Conservation (phyloP, 1,140 invertebrate genomes). For the Hylaeus volcanicus region DNA sequence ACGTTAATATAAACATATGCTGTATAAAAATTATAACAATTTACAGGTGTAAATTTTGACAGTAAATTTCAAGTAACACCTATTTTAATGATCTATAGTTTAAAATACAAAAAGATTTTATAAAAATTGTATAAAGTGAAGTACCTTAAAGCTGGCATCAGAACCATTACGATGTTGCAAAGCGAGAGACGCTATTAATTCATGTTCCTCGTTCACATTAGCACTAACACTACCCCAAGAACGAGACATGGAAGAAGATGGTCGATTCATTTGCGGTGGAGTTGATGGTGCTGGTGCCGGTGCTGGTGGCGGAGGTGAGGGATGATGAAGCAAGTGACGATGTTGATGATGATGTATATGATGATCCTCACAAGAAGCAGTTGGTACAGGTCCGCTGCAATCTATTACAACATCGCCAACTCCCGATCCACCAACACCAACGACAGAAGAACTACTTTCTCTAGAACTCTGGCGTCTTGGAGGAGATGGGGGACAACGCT, state of each 20-base stretch:
- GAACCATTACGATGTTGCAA: conserved; percentile 88
- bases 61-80: too few relatives aligned
- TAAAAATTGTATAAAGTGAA: background rate
- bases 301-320: conserved; percentile 55
- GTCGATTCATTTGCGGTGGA: conserved; percentile 76
- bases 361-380: conserved; percentile 75
- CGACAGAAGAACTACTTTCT: conserved; percentile 69
- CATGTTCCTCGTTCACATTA: conserved; percentile 82
- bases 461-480: conserved; percentile 87
- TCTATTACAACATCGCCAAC: conserved; percentile 78
- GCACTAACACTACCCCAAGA: conserved; percentile 81
- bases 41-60: too few relatives aligned
- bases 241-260: conserved; percentile 81
- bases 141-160: conserved; percentile 92
- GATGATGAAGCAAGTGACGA: conserved; percentile 65
- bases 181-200: conserved; percentile 84
- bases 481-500: conserved; percentile 88
- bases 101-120: background rate
- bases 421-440: conserved; percentile 49
- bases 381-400: conserved; percentile 79
- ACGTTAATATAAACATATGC: background rate
- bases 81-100: too few relatives aligned
- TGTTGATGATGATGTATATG: conserved; percentile 73
- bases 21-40: background rate
- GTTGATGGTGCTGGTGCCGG: conserved; percentile 72